A percentile compares a stretch with the other conserved stretches of the same genome.
phyloP scores from a whole-genome alignment of 2,113 vertebrate genomes.

The Dromas ardeola region DNA sequence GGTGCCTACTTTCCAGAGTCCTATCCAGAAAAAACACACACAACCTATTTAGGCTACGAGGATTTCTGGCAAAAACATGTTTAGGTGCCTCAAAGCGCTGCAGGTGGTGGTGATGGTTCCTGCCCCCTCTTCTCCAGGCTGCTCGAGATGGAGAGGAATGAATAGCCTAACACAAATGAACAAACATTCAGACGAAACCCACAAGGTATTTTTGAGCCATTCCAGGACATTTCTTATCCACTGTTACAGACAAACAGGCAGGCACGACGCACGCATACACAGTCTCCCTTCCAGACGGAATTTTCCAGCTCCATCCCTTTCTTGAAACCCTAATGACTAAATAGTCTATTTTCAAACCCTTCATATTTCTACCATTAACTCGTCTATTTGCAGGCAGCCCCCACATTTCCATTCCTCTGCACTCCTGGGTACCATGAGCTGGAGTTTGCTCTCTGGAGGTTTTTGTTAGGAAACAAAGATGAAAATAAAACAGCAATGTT shows the following conservation, averaged over 20 bases:
- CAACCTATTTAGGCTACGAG: constrained; percentile 1
- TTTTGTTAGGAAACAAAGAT: constrained; percentile 56
- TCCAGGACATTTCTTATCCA: constrained; percentile 64
- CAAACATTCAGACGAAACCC: constrained; percentile 47
- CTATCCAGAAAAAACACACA: constrained; percentile 62
- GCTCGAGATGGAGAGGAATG: constrained; percentile 46
- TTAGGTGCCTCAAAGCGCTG: constrained; percentile 44
- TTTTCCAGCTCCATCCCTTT: constrained; percentile 66
- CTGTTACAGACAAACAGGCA: constrained; percentile 62
- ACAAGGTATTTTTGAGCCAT: constrained; percentile 66
- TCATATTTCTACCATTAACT: constrained; percentile 61
- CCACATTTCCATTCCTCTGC: neutral
- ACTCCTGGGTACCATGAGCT: constrained; percentile 40
- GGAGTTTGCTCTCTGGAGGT: constrained; percentile 45
- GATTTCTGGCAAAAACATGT: constrained; percentile 63
- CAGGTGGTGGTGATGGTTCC: constrained; percentile 61
- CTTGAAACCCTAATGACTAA: constrained; percentile 49
- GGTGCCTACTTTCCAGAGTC: constrained; percentile 55
- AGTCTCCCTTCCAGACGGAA: constrained; percentile 55
- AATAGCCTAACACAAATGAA: neutral
- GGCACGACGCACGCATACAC: neutral
- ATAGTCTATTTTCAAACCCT: constrained; percentile 41
- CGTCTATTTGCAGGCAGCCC: constrained; percentile 41
- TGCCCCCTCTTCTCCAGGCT: constrained; percentile 35
- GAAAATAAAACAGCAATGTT: constrained; percentile 39